Conservation (phyloP, 2,797 vertebrate species). For the Lindbergichthys nudifrons region DNA sequence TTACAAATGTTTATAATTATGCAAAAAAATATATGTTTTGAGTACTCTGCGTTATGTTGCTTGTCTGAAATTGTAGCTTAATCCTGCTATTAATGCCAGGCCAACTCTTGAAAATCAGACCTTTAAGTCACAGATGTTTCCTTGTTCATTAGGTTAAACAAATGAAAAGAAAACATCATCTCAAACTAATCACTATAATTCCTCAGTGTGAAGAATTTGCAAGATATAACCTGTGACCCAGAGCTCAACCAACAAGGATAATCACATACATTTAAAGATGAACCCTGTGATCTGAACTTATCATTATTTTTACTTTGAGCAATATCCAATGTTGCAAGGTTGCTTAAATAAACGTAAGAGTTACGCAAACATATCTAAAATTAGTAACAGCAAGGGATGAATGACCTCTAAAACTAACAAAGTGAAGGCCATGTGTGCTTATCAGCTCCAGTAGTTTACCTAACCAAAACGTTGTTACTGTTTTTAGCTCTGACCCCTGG, state of each 20-base stretch:
- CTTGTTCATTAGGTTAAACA: neutral
- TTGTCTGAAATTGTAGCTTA: neutral
- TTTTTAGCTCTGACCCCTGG: conserved; percentile 50
- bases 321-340: neutral
- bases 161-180: neutral
- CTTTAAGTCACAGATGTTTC: neutral
- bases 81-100: neutral
- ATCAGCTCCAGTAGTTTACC: conserved; percentile 50
- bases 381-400: conserved; percentile 59
- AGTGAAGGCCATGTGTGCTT: conserved; percentile 54
- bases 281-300: neutral
- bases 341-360: conserved; percentile 14
- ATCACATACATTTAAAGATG: neutral
- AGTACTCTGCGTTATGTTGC: neutral
- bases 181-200: neutral
- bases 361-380: conserved; percentile 40
- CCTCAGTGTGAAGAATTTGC: neutral
- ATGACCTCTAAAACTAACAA: conserved; percentile 60
- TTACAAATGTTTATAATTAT: neutral
- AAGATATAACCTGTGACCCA: conserved; percentile 3
- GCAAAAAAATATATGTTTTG: neutral
- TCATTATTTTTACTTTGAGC: neutral
- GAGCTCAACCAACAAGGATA: neutral
- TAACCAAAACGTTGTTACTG: conserved; percentile 51
- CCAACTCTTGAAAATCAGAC: neutral